Base-by-base conservation (phyloP, 2,888 invertebrate genomes). In the Drosophila seclusa region DNA sequence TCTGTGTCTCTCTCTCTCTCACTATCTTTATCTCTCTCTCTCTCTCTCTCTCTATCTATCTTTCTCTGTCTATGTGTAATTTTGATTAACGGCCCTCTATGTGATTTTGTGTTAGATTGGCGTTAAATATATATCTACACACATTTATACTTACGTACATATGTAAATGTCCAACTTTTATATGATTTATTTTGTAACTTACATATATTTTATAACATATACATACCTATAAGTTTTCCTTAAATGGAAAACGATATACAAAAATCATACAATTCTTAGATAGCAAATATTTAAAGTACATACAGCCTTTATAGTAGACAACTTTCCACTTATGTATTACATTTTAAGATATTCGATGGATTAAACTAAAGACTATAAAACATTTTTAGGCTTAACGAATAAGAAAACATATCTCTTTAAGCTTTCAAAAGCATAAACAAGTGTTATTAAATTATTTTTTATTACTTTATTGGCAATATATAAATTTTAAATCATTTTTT, bases 71-170 rank as follows among this genome's bases (percentile, higher is more conserved):
- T 64, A 49, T 52, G 34, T 80, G 60, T 73, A 73, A 52, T 61
- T 54, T 73, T 62, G 49, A 78, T 76, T 65, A 64, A 67, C 57
- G 65, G 73, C 85, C 82, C 72, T 84, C 69, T 76, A 78, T 87
- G 89, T 82, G 84, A 86, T 80, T 90, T 88, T 87, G 82, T 87
- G 87, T 90, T 87, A 83, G 74, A 87, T 87, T 90, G 83, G 87
- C 86, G 83, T 86, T 87, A 64, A 73, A 69, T 53, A 68, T 53
- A 68, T 72, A 54, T 67, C 60, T 67, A 68, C 54, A 60, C 48
- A 53, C 36, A 73, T 29, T 36, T 68, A 65, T 53, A 52, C 32
- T 34, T 42, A 40, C 21, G 27, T 55, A 38, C 38, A 62, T 52
- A 31, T 45, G 49, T 52, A 52, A 61, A 45, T 75, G 55, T 82